Percentiles rank a stretch among this genome's conserved stretches.
phyloP scores from a whole-genome alignment of 2,113 vertebrate species.

The Sinocyclocheilus grahami region DNA sequence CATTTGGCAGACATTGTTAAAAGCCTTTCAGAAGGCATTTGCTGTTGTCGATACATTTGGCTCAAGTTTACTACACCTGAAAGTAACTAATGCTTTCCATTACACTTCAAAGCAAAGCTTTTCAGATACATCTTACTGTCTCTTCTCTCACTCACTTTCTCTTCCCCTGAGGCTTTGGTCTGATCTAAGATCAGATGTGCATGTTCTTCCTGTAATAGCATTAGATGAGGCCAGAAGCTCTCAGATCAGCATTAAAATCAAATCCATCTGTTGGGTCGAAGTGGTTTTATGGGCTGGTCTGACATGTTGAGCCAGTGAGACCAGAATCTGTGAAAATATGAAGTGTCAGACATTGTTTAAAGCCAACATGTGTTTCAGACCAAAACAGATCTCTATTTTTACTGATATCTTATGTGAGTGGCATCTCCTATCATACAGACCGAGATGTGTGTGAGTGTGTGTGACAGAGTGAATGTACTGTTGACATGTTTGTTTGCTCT shows the following conservation, averaged over 20 bases:
- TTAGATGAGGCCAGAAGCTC: neutral
- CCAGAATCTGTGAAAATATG: conserved; percentile 39
- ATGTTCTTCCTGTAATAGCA: neutral
- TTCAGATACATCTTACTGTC: conserved; percentile 39
- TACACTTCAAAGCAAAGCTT: conserved; percentile 49
- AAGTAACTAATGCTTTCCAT: conserved; percentile 52
- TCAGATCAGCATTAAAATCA: conserved; percentile 23
- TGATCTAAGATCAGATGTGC: conserved; percentile 21
- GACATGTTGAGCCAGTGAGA: conserved; percentile 27
- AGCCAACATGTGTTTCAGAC: conserved; percentile 31
- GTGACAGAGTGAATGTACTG: conserved; percentile 37
- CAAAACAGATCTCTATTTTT: conserved; percentile 7
- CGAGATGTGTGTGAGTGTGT: conserved; percentile 9
- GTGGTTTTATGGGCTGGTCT: conserved; percentile 37
- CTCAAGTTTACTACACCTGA: conserved; percentile 52
- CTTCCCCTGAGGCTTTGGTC: conserved; percentile 10
- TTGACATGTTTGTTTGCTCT: conserved; percentile 42
- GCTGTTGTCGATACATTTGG: conserved; percentile 47
- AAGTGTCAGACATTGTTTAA: conserved; percentile 54
- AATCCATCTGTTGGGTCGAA: conserved; percentile 13
- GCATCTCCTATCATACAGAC: neutral
- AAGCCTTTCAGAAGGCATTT: conserved; percentile 53
- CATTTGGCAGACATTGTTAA: conserved; percentile 46
- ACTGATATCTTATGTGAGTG: conserved; percentile 1
- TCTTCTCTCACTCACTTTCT: neutral